These are phyloP conservation scores for Lepetodrilus schrolli DNA, from an alignment of 2,888 invertebrate species.

Conservation along the genomic window DNA sequence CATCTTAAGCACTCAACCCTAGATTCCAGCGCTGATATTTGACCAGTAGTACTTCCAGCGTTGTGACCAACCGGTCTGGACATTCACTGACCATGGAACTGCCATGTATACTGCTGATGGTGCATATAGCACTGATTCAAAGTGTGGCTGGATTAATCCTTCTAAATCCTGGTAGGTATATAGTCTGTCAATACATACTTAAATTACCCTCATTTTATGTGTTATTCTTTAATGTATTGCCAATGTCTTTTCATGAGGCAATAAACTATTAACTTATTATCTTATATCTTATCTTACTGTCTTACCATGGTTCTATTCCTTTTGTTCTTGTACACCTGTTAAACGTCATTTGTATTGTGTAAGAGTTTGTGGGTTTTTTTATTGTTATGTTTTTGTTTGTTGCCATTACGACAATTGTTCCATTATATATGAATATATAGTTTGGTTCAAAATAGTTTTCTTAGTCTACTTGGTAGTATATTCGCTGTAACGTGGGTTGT, in stretches of 20 bases:
- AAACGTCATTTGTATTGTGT: no score
- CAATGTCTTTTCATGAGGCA: neutral
- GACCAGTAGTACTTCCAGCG: neutral
- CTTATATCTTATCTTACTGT: no score
- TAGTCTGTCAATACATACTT: neutral
- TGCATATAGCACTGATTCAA: neutral
- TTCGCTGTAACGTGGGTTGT: no score
- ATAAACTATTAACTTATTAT: no score
- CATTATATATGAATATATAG: no score
- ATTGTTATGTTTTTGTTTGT: no score
- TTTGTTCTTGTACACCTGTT: no score
- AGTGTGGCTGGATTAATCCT: neutral
- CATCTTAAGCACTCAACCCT: neutral
- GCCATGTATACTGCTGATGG: neutral
- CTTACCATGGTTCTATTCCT: no score
- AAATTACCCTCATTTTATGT: neutral
- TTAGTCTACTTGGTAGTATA: no score
- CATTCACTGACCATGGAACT: conserved; percentile 1
- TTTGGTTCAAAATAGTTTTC: no score
- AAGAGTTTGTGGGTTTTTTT: no score
- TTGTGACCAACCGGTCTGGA: neutral
- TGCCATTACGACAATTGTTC: no score
- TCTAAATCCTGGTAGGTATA: neutral
- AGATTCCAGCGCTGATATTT: neutral
- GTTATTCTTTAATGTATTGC: neutral